These are phyloP conservation scores for Conopomorpha cramerella DNA, from an alignment of 1,140 invertebrate species.

Conservation along the genomic window DNA sequence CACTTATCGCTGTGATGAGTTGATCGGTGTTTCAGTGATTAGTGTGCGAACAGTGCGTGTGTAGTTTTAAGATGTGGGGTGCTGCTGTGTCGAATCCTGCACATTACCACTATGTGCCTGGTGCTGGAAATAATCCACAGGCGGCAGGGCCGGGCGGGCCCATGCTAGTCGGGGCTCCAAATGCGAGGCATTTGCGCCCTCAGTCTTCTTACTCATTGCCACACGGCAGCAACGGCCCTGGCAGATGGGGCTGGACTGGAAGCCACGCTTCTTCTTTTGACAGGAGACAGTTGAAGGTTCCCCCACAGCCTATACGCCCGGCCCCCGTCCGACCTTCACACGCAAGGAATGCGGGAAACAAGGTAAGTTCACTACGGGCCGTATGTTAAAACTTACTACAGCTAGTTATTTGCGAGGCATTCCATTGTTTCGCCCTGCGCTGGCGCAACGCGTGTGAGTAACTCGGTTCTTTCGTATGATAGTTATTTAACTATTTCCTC, in stretches of 20 bases:
- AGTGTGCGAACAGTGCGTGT: conserved; percentile 18
- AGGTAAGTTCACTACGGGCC: conserved; percentile 49
- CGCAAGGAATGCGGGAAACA: conserved; percentile 24
- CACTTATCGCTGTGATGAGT: conserved; percentile 32
- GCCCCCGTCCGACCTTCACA: conserved; percentile 40
- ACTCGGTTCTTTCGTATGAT: conserved; percentile 13
- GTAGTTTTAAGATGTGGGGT: conserved; percentile 46
- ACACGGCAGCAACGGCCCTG: conserved; percentile 37
- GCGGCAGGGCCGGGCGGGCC: conserved; percentile 9
- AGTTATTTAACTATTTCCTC: conserved; percentile 31
- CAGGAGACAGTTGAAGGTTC: conserved; percentile 43
- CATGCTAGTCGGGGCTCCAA: conserved; percentile 9
- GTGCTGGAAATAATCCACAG: conserved; percentile 15
- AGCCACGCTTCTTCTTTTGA: conserved; percentile 50
- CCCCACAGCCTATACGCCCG: conserved; percentile 48
- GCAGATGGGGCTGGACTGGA: conserved; percentile 45
- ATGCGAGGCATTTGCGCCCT: conserved; percentile 30
- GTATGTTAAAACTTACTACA: too few relatives aligned
- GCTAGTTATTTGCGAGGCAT: too few relatives aligned
- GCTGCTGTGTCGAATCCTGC: conserved; percentile 49
- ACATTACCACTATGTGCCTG: conserved; percentile 19
- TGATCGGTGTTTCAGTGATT: conserved; percentile 32
- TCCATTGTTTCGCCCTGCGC: not conserved
- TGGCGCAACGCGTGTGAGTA: conserved; percentile 6
- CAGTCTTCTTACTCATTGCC: conserved; percentile 51